phyloP scores from a whole-genome alignment of 2,113 vertebrate species.

The Axis porcinus region DNA sequence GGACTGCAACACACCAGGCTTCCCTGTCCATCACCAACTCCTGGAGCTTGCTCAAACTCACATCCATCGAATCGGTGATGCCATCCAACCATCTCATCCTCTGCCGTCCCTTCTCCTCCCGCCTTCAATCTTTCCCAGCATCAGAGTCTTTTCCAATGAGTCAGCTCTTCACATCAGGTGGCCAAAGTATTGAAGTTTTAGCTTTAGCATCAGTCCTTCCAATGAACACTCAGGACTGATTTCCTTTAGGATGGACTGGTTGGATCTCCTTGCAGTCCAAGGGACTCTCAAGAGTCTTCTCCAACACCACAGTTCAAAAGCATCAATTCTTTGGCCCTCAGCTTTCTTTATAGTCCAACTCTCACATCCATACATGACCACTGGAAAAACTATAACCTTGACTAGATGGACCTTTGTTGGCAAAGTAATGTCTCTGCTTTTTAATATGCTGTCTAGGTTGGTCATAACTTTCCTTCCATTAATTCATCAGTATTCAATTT shows the following conservation, averaged over 20 bases:
- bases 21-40: not conserved
- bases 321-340: rapidly evolving
- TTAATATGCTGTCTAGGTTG: not conserved
- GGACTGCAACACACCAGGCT: not conserved
- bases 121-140: not conserved
- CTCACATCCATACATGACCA: not conserved
- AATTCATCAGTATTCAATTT: not conserved
- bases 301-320: not conserved
- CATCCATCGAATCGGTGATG: rapidly evolving
- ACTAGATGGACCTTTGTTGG: not conserved
- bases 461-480: not conserved
- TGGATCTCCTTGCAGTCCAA: not conserved
- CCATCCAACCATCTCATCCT: not conserved
- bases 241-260: not conserved
- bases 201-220: not conserved
- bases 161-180: not conserved
- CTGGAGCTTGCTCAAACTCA: not conserved
- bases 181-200: rapidly evolving
- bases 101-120: not conserved
- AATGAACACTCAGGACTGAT: not conserved
- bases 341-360: not conserved
- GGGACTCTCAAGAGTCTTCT: not conserved
- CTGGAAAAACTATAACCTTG: not conserved
- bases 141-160: not conserved
- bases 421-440: not conserved